A percentile compares a stretch with the other conserved stretches of the same genome.
These are phyloP conservation scores for Papilio glaucus DNA, from an alignment of 1,140 invertebrate species.

Conservation along the genomic window DNA sequence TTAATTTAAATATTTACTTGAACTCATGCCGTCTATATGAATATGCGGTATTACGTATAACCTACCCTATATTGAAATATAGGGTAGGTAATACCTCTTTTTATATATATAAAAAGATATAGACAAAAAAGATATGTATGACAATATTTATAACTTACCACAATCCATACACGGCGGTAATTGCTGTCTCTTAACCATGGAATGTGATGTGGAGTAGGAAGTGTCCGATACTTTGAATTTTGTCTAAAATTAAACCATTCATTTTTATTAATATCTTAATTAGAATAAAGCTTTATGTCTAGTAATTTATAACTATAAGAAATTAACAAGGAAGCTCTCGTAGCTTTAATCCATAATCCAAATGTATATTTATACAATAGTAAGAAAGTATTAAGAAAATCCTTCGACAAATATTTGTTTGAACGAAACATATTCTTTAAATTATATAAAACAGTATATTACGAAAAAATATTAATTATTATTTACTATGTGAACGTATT, in stretches of 20 bases:
- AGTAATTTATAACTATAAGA: no score
- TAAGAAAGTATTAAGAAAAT: no score
- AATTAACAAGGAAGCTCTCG: not conserved
- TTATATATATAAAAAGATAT: no score
- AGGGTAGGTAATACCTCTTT: no score
- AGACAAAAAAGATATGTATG: slow-evolving; percentile 7
- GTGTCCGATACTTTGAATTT: slow-evolving; percentile 44
- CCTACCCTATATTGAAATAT: no score
- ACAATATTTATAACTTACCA: slow-evolving; percentile 55
- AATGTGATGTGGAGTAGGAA: slow-evolving; percentile 35
- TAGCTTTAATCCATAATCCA: no score
- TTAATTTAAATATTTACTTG: no score
- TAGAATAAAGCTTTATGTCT: not conserved
- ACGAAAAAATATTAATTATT: not conserved
- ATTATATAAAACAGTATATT: not conserved
- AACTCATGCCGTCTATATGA: no score
- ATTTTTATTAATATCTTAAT: not conserved
- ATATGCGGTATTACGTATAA: no score
- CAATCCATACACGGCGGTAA: slow-evolving; percentile 65
- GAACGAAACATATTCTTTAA: not conserved
- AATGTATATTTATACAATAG: no score
- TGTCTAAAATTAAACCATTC: slow-evolving; percentile 39
- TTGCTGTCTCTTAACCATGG: slow-evolving; percentile 25
- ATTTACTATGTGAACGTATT: not conserved
- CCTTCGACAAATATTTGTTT: not conserved